Conservation (phyloP, 2,888 invertebrate genomes). For the Cheilosia soror region DNA sequence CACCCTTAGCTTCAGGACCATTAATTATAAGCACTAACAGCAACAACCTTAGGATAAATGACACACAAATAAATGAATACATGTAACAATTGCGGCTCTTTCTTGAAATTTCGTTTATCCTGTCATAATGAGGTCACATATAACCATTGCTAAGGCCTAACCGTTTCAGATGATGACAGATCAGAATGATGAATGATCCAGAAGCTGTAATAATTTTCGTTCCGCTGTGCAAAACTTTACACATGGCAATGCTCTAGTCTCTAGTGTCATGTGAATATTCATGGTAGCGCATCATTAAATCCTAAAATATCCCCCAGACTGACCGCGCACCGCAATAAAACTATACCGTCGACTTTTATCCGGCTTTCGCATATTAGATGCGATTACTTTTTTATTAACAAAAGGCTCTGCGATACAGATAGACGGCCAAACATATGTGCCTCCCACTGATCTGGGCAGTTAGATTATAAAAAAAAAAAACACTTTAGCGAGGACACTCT, state of each 20-base stretch:
- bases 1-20: neutral
- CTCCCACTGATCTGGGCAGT: constrained; percentile 5
- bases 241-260: constrained; percentile 33
- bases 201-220: neutral
- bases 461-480: constrained; percentile 15
- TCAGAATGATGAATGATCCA: constrained; percentile 42
- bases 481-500: constrained; percentile 20
- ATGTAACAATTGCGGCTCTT: constrained; percentile 7
- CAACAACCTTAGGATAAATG: constrained; percentile 26
- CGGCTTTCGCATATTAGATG: constrained; percentile 54
- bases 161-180: constrained; percentile 30
- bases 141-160: constrained; percentile 30
- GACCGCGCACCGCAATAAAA: constrained; percentile 45
- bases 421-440: constrained; percentile 36
- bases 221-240: constrained; percentile 28
- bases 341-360: constrained; percentile 47
- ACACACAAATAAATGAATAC: constrained; percentile 1
- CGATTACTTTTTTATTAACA: constrained; percentile 53
- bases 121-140: constrained; percentile 38
- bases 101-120: constrained; percentile 37
- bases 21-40: constrained; percentile 17
- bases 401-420: constrained; percentile 24
- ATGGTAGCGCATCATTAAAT: constrained; percentile 53
- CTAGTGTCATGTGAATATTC: constrained; percentile 51
- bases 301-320: constrained; percentile 37